Evolutionary conservation across 2,888 invertebrate genomes (phyloP).

Genomic region (Watsonalla binaria): DNA sequence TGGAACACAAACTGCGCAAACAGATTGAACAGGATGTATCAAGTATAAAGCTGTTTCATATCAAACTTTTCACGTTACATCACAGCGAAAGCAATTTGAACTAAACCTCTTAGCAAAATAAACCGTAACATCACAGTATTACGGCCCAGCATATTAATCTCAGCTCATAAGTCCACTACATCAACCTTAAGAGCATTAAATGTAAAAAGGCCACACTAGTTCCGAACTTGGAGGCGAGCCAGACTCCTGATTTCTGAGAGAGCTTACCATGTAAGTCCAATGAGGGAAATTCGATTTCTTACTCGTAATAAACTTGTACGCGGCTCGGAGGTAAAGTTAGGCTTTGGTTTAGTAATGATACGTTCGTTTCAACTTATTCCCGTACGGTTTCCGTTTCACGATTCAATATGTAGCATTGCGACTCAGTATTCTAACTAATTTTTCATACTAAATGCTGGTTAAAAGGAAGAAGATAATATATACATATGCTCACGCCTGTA

Average conservation of each 20-base stretch:
- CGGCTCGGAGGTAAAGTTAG: slow-evolving; percentile 15
- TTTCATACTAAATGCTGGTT: too few species aligned
- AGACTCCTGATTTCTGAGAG: slow-evolving; percentile 35
- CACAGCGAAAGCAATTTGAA: slow-evolving; percentile 45
- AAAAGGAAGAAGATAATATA: too few species aligned
- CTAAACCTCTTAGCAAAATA: slow-evolving; percentile 63
- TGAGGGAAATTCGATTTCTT: slow-evolving; percentile 28
- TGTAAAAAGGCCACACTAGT: slow-evolving; percentile 53
- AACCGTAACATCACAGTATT: slow-evolving; percentile 31
- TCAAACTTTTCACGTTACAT: slow-evolving; percentile 23
- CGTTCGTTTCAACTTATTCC: slow-evolving; percentile 3
- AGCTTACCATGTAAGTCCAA: slow-evolving; percentile 25
- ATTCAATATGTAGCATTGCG: background rate
- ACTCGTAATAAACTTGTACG: slow-evolving; percentile 19
- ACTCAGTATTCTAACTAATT: too few species aligned
- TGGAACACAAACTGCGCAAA: too few species aligned
- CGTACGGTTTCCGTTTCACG: background rate
- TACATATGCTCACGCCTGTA: too few species aligned
- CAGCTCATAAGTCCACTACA: slow-evolving; percentile 56
- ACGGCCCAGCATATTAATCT: slow-evolving; percentile 37
- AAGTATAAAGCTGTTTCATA: slow-evolving; percentile 5
- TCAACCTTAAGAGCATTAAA: slow-evolving; percentile 72
- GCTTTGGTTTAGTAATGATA: slow-evolving; percentile 18
- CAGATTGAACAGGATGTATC: background rate
- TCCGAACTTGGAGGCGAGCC: slow-evolving; percentile 41